Conservation (phyloP, 2,113 vertebrate species). For the Sturnus vulgaris region DNA sequence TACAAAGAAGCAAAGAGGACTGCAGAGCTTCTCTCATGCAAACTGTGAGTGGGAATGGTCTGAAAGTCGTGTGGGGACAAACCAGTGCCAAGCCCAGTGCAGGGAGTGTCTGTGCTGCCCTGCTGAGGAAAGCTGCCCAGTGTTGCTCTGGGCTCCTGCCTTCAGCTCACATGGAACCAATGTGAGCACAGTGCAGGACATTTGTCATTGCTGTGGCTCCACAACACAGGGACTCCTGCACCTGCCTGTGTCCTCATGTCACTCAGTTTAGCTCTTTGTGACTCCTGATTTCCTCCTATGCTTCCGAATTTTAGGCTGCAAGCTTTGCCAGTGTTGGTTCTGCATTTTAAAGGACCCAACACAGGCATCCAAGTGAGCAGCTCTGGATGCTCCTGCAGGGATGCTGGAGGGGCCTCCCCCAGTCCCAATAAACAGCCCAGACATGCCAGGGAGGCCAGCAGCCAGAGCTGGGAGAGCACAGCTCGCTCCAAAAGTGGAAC, state of each 20-base stretch:
- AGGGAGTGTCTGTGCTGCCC: not conserved
- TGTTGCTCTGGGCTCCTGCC: not conserved
- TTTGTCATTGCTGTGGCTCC: not conserved
- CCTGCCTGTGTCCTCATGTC: not conserved
- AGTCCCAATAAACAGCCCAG: accelerated
- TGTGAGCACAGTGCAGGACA: not conserved
- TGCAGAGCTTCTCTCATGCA: not conserved
- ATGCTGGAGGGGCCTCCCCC: not conserved
- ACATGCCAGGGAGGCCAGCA: not conserved
- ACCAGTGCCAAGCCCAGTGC: not conserved
- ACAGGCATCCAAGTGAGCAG: not conserved
- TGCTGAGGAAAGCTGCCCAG: not conserved
- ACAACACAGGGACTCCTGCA: not conserved
- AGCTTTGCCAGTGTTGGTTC: not conserved
- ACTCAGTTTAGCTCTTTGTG: not conserved
- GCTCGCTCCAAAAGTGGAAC: not conserved
- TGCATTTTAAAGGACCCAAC: not conserved
- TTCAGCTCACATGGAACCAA: accelerated
- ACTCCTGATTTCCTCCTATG: not conserved
- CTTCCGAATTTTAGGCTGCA: not conserved
- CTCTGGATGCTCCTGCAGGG: not conserved
- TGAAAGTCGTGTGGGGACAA: not conserved
- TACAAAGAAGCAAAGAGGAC: not conserved
- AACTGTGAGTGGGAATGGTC: not conserved
- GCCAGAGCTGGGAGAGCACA: not conserved